Evolutionary conservation across 2,888 invertebrate species (phyloP), one percentile per base, ranked within the genome.

Genomic region (Pemphredon lugubris): DNA sequence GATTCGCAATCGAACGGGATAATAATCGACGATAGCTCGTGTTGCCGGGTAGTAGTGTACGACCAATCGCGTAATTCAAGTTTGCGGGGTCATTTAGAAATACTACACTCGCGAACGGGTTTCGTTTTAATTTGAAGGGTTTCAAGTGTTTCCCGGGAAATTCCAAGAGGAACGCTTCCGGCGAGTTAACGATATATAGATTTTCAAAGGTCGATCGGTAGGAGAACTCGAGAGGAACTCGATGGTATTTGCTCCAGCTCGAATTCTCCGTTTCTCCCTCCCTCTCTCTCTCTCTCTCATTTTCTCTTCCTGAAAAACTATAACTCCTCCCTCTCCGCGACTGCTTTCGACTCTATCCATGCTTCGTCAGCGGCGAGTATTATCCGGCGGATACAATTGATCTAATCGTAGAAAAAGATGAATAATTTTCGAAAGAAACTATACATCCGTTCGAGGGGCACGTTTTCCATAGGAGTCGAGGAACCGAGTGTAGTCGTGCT

Each of bases 191-290:
- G n/a, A 63, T 79, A 79, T 77, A 71, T 63, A 77, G 66, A 77
- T 79, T 79, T 61, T 48, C 53, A 64, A 54, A 51, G 71, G 60
- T 79, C 79, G 53, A 79, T 73, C 73, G 59, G 48, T 64, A 45
- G 44, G 48, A 47, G 53, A 64, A 63, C 44, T 45, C 6, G 53
- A 59, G 47, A 50, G 42, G 34, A 23, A 9, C 44, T n/a, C n/a
- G n/a, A n/a, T n/a, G n/a, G n/a, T n/a, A n/a, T n/a, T n/a, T n/a
- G n/a, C n/a, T n/a, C n/a, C n/a, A n/a, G n/a, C n/a, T n/a, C n/a
- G n/a, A n/a, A n/a, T n/a, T n/a, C n/a, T n/a, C n/a, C n/a, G 48
- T 48, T 47, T 18, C 37, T 51, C 37, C 1, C 4, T 18, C 42
- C n/a, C 1, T 6, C 6, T 26, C 40, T 11, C 14, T 26, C 50